Evolutionary conservation across 2,797 vertebrate species (phyloP).

Genomic region (Notoglanidium macrostoma): DNA sequence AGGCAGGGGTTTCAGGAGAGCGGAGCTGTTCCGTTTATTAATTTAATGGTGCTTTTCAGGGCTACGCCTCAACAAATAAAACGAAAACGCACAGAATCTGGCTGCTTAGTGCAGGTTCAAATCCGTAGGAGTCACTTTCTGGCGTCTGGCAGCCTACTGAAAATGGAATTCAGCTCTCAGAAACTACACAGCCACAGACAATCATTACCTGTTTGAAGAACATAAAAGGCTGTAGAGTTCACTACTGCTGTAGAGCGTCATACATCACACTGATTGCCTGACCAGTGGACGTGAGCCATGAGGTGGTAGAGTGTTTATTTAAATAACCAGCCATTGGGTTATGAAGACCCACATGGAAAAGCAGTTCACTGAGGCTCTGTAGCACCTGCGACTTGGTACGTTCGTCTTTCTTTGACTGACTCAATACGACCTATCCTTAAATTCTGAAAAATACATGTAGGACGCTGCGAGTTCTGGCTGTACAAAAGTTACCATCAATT

Average conservation of each 20-base stretch:
- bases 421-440: not conserved
- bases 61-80: not conserved
- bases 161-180: not conserved
- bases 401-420: not conserved
- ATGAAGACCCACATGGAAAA: not conserved
- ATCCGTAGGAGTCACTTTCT: not conserved
- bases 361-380: not conserved
- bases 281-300: not conserved
- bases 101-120: not conserved
- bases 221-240: not conserved
- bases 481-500: not conserved
- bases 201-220: conserved; percentile 5
- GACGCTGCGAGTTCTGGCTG: not conserved
- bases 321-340: not conserved
- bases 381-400: no score
- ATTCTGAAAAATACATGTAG: not conserved
- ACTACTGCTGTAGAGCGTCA: no score
- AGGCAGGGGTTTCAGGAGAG: not conserved
- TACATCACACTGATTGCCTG: not conserved
- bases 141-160: not conserved
- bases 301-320: not conserved
- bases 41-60: not conserved
- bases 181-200: not conserved
- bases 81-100: not conserved
- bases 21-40: not conserved